A percentile compares a stretch with the other conserved stretches of the same genome.
Conservation (phyloP, 2,113 vertebrate genomes). For the Falcunculus frontatus region DNA sequence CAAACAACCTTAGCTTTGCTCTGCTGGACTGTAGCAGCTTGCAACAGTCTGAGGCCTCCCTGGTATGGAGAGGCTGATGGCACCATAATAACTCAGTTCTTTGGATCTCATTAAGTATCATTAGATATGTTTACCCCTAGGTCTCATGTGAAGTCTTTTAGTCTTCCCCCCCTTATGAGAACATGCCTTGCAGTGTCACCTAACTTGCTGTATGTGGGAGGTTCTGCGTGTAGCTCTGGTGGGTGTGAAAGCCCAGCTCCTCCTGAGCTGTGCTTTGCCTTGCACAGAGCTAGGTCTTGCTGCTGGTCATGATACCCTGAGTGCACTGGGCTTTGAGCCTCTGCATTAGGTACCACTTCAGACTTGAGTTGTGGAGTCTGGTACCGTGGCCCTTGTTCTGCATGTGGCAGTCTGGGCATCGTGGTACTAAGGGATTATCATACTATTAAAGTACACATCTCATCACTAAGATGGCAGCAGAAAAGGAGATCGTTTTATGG, state of each 20-base stretch:
- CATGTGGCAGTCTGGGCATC: fast-evolving
- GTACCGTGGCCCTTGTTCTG: neutral
- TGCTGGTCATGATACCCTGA: neutral
- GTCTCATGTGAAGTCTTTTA: neutral
- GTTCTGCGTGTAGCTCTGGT: neutral
- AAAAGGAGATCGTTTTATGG: neutral
- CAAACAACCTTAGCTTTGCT: neutral
- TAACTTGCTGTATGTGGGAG: fast-evolving
- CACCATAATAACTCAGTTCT: neutral
- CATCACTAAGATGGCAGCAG: neutral
- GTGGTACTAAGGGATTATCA: neutral
- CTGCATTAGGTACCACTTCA: neutral
- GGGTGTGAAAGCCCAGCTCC: neutral
- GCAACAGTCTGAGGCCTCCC: neutral
- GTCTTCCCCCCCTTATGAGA: neutral
- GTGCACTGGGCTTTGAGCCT: neutral
- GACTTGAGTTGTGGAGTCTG: neutral
- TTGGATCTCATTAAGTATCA: no score
- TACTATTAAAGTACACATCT: neutral
- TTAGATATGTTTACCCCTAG: neutral
- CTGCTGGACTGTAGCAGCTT: neutral
- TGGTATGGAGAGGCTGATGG: neutral
- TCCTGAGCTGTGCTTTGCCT: neutral
- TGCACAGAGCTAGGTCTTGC: neutral
- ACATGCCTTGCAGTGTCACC: neutral